These are phyloP conservation scores for Xestia xanthographa DNA, from an alignment of 2,888 invertebrate species.

Conservation along the genomic window DNA sequence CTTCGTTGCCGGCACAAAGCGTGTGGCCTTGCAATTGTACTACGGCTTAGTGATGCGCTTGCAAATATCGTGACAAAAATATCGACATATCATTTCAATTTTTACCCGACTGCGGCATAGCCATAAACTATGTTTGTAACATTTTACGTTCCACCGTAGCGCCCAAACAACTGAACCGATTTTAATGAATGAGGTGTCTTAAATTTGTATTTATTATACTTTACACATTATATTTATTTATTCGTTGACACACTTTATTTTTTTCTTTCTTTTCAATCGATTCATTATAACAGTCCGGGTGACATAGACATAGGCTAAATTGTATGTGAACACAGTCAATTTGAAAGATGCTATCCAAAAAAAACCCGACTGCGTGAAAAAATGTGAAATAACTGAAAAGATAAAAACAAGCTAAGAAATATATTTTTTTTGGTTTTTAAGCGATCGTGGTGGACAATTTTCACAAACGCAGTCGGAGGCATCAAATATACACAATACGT, in stretches of 20 bases:
- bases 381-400: no score
- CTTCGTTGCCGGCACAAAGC: slow-evolving; percentile 71
- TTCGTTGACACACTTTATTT: no score
- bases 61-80: slow-evolving; percentile 6
- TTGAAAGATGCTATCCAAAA: not conserved
- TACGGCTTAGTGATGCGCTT: slow-evolving; percentile 66
- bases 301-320: not conserved
- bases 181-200: not conserved
- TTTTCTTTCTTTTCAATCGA: not conserved
- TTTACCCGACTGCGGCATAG: not conserved
- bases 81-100: slow-evolving; percentile 17
- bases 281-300: not conserved
- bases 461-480: no score
- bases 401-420: no score
- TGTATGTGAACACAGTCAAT: not conserved
- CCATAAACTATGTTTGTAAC: not conserved
- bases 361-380: no score
- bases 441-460: no score
- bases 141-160: not conserved
- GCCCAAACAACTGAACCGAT: not conserved
- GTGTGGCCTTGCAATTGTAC: slow-evolving; percentile 75
- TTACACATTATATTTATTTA: no score
- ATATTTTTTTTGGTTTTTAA: no score
- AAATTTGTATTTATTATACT: no score
- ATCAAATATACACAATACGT: no score